Conservation (phyloP, 1,140 invertebrate genomes). For the Sitophilus oryzae region DNA sequence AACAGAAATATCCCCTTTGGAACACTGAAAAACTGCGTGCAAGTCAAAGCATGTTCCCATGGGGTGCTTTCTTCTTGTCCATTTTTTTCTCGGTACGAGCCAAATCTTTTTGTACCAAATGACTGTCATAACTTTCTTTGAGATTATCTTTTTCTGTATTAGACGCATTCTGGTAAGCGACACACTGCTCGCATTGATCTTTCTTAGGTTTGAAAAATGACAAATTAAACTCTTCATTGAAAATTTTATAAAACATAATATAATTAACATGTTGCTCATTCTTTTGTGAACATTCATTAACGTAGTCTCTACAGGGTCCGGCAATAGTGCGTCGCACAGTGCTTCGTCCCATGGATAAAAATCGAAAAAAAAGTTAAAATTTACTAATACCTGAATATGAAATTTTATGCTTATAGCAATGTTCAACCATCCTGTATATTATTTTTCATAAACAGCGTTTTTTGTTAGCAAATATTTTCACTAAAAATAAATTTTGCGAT, state of each 20-base stretch:
- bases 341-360: too few species aligned
- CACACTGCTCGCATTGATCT: slow-evolving; percentile 1
- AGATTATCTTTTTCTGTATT: neutral
- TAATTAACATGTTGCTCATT: too few species aligned
- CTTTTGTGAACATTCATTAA: too few species aligned
- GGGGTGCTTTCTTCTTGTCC: slow-evolving; percentile 6
- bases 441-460: too few species aligned
- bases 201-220: neutral
- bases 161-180: neutral
- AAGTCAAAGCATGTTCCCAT: slow-evolving; percentile 39
- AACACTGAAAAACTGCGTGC: slow-evolving; percentile 38
- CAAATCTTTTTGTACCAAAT: neutral
- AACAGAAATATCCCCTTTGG: slow-evolving; percentile 36
- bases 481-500: too few species aligned
- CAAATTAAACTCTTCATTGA: neutral
- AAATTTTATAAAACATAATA: neutral
- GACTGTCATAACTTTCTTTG: neutral
- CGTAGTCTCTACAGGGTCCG: too few species aligned
- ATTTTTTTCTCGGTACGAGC: neutral
- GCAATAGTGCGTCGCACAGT: too few species aligned
- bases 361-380: too few species aligned
- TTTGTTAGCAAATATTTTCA: too few species aligned
- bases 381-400: too few species aligned
- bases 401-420: too few species aligned
- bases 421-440: too few species aligned